These are phyloP conservation scores for Apogon talboti DNA, from an alignment of 2,797 vertebrate species.

Conservation along the genomic window DNA sequence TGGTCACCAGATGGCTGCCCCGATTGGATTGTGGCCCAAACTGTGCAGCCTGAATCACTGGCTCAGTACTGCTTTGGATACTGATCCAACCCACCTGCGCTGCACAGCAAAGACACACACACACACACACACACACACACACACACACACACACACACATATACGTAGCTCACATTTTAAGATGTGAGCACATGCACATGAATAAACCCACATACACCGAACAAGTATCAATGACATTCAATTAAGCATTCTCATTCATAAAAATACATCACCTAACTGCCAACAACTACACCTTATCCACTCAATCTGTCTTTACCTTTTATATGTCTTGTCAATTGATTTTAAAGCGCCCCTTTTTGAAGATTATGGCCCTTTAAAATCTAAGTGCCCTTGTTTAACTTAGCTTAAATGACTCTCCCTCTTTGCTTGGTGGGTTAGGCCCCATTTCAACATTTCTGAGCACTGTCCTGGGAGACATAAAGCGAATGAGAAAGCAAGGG, in stretches of 20 bases:
- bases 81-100: slow-evolving; percentile 76
- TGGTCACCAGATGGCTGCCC: slow-evolving; percentile 84
- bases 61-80: slow-evolving; percentile 76
- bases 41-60: slow-evolving; percentile 77
- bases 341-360: slow-evolving; percentile 79
- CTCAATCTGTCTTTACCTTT: slow-evolving; percentile 73
- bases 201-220: slow-evolving; percentile 15
- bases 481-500: slow-evolving; percentile 78
- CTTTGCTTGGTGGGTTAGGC: slow-evolving; percentile 80
- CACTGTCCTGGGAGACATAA: slow-evolving; percentile 83
- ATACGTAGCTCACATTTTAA: slow-evolving; percentile 19
- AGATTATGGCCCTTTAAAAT: slow-evolving; percentile 83
- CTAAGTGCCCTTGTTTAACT: slow-evolving; percentile 85
- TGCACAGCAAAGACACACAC: slow-evolving; percentile 43
- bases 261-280: slow-evolving; percentile 64
- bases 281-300: slow-evolving; percentile 63
- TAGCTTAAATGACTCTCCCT: slow-evolving; percentile 81
- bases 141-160: slow-evolving; percentile 34
- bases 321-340: slow-evolving; percentile 82
- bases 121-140: slow-evolving; percentile 13
- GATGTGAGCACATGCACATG: slow-evolving; percentile 32
- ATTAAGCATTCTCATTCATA: slow-evolving; percentile 67
- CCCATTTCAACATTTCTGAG: slow-evolving; percentile 83
- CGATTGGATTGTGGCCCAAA: slow-evolving; percentile 81
- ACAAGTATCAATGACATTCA: slow-evolving; percentile 55